Conservation (phyloP, 2,113 vertebrate genomes). For the Larimichthys crocea region DNA sequence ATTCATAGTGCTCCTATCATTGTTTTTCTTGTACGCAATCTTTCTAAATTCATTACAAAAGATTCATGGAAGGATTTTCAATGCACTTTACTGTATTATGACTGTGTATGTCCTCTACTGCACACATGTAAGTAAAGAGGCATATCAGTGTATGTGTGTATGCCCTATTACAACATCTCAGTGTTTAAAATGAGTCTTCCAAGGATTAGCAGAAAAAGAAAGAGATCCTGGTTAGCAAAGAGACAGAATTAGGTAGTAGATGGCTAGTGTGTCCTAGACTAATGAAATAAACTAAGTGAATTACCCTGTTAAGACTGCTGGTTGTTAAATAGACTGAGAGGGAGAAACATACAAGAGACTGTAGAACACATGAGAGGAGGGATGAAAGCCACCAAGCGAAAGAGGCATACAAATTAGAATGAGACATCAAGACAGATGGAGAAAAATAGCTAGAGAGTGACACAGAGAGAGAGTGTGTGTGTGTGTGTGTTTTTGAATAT, state of each 20-base stretch:
- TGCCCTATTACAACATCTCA: not conserved
- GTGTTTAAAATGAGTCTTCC: not conserved
- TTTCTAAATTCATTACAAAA: constrained; percentile 7
- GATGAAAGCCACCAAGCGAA: not conserved
- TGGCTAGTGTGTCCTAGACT: not conserved
- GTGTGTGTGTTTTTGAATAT: constrained; percentile 39
- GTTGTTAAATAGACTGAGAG: not conserved
- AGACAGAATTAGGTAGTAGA: not conserved
- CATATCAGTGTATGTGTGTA: not conserved
- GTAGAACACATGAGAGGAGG: not conserved
- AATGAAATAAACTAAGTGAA: not conserved
- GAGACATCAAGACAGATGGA: constrained; percentile 51
- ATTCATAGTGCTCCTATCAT: not conserved
- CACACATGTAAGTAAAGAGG: not conserved
- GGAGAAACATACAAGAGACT: not conserved
- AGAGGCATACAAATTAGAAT: constrained; percentile 18
- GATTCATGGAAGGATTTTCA: not conserved
- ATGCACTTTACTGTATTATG: not conserved
- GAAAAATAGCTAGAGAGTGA: constrained; percentile 5
- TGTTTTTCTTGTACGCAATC: not conserved
- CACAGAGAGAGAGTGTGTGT: not conserved
- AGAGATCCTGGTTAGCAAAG: not conserved
- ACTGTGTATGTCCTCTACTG: not conserved
- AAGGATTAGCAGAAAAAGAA: not conserved
- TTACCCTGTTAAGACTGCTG: not conserved